Evolutionary conservation across 2,888 invertebrate genomes (phyloP), one percentile per base, ranked within the genome.

Genomic region (Watsonalla cultraria): DNA sequence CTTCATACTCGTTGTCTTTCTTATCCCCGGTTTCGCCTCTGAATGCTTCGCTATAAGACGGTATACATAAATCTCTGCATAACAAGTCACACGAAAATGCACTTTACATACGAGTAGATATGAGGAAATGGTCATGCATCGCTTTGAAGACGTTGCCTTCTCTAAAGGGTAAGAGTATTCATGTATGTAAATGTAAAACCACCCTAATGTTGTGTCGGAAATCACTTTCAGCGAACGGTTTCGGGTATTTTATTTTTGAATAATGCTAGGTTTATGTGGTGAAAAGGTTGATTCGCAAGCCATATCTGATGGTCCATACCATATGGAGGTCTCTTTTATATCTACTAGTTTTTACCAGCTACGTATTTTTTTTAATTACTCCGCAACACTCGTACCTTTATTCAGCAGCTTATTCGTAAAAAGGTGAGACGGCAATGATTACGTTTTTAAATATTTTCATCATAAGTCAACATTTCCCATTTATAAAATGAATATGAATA

Each of bases 181-280:
- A 67, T 70, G 51, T 69, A 70, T 70, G 70, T 60, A 66, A 69
- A 70, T 69, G 60, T 58, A 58, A 39, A 56, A 51, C 54, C 57
- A 57, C 46, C 59, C 62, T 71, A 64, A 65, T 62, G 62, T 58
- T 58, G 59, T 58, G 60, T 61, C 61, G 57, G 61, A 61, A 69
- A 69, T 69, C 67, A 65, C 60, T 51, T 58, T 58, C 56, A 62
- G 62, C 60, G 52, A 42, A 11, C 2, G 52, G 50, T 51, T 59
- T 35, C 52, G 54, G 62, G 64, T 63, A 60, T 57, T 60, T 60
- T 62, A 58, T 56, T 34, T 53, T 48, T 33, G 47, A 55, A 61
- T 62, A 61, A 61, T 60, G 59, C 51, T 34, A 50, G 49, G 47
- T 47, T 49, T 42, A 11, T 8, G 11, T 42, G 42, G 42, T 42